These are phyloP conservation scores for Adelognathus sp. DNA, from an alignment of 2,888 invertebrate species.

Conservation along the genomic window DNA sequence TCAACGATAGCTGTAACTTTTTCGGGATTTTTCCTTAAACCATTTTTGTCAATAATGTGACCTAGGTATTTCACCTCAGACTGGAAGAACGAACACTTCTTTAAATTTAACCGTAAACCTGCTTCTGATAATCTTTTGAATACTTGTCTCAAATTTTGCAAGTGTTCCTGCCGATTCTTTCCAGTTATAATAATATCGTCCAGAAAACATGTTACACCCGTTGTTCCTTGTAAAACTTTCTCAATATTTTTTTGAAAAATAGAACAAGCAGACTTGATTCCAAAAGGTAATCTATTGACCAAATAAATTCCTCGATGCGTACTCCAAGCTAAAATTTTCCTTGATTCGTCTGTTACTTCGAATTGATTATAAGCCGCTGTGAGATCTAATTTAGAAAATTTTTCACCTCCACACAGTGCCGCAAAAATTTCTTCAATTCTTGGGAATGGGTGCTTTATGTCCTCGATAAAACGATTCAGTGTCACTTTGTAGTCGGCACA, in stretches of 20 bases:
- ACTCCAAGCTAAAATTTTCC: constrained; percentile 68
- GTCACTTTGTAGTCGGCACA: constrained; percentile 70
- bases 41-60: constrained; percentile 69
- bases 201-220: constrained; percentile 56
- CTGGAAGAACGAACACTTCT: constrained; percentile 70
- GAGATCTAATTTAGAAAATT: constrained; percentile 68
- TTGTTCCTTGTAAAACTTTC: constrained; percentile 65
- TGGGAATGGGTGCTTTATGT: constrained; percentile 68
- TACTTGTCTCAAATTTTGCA: constrained; percentile 63
- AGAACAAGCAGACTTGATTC: constrained; percentile 74
- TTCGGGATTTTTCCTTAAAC: constrained; percentile 69
- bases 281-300: constrained; percentile 72
- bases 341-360: constrained; percentile 67
- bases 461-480: constrained; percentile 63
- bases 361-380: constrained; percentile 74
- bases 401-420: constrained; percentile 56
- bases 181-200: constrained; percentile 73
- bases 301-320: constrained; percentile 65
- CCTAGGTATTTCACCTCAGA: constrained; percentile 67
- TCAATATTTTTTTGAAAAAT: constrained; percentile 75
- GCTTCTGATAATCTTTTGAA: constrained; percentile 61
- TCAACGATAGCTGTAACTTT: constrained; percentile 70
- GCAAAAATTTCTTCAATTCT: constrained; percentile 68
- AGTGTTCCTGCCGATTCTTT: constrained; percentile 60
- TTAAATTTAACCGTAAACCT: constrained; percentile 66